A percentile compares a stretch with the other conserved stretches of the same genome.
phyloP scores from a whole-genome alignment of 2,797 vertebrate species.

The Sebastes reedi region DNA sequence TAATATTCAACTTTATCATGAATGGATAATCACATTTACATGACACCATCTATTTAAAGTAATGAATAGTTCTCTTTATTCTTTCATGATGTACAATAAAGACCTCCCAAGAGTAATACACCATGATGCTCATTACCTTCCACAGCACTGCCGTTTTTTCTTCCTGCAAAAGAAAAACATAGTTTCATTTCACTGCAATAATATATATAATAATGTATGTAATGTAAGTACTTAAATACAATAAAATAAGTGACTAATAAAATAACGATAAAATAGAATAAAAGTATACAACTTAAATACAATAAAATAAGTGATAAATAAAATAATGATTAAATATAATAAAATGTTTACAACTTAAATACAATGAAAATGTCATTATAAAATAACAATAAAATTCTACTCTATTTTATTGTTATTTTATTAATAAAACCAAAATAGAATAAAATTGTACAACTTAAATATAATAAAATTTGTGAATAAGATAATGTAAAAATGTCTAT shows the following conservation, averaged over 20 bases:
- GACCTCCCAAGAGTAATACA: background rate
- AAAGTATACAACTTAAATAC: background rate
- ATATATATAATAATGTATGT: background rate
- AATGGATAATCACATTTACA: constrained; percentile 9
- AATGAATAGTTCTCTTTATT: background rate
- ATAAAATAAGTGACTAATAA: background rate
- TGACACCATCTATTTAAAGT: constrained; percentile 3
- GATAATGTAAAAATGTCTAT: background rate
- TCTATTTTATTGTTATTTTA: no score
- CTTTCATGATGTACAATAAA: background rate
- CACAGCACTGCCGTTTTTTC: constrained; percentile 42
- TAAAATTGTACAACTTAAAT: background rate
- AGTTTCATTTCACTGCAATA: background rate
- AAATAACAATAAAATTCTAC: no score
- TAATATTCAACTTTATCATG: background rate
- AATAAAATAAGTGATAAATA: background rate
- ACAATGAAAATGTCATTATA: background rate
- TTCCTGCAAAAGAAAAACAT: constrained; percentile 64
- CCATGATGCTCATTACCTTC: constrained; percentile 58
- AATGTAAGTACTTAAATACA: background rate
- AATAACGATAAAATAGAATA: background rate
- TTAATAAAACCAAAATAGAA: background rate
- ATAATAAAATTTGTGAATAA: background rate
- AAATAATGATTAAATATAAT: background rate
- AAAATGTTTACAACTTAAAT: background rate